Evolutionary conservation across 2,113 vertebrate species (phyloP).

Genomic region (Perognathus longimembris): DNA sequence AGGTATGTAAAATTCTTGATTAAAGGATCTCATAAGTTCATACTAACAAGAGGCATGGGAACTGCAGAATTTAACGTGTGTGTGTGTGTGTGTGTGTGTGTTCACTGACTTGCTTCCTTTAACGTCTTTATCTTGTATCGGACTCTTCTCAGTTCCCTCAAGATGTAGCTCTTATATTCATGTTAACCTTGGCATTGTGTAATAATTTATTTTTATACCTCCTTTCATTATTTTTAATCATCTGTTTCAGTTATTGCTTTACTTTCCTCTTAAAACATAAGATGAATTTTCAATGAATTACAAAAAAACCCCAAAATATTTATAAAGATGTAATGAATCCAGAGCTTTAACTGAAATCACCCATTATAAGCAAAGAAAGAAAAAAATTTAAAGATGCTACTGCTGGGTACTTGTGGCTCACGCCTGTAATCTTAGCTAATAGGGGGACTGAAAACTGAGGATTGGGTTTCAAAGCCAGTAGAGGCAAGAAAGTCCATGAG

Average conservation of each 20-base stretch:
- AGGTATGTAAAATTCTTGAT: not conserved
- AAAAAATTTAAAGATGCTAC: too few species aligned
- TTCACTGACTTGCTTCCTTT: not conserved
- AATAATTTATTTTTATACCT: constrained; percentile 14
- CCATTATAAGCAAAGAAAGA: not conserved
- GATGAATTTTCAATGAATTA: not conserved
- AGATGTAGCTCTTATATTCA: not conserved
- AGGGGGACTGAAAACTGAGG: too few species aligned
- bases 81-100: not conserved
- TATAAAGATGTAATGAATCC: not conserved
- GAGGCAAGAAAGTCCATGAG: too few species aligned
- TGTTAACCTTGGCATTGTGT: not conserved
- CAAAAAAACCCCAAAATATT: not conserved
- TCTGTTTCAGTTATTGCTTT: not conserved
- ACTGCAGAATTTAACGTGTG: not conserved
- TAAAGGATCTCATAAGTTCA: not conserved
- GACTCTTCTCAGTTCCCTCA: not conserved
- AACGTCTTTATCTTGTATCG: not conserved
- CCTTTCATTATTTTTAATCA: constrained; percentile 24
- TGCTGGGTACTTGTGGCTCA: too few species aligned
- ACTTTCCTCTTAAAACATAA: constrained; percentile 17
- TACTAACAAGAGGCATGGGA: not conserved
- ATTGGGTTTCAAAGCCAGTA: too few species aligned
- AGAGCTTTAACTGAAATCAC: not conserved
- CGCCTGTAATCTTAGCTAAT: too few species aligned